phyloP scores from a whole-genome alignment of 2,797 vertebrate species.

The Cryptoblepharus egeriae region DNA sequence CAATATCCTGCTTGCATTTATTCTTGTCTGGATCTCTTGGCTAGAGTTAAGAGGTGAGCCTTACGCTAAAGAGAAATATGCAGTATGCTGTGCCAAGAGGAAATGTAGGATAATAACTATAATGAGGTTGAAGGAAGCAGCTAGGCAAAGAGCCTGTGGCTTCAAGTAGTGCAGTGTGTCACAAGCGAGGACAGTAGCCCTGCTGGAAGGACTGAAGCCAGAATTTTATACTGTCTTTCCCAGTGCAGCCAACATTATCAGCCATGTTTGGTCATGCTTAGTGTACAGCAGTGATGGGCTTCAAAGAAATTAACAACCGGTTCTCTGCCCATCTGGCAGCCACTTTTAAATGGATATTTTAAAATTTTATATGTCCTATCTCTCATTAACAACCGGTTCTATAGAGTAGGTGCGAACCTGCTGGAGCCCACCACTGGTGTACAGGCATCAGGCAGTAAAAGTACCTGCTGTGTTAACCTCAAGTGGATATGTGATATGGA shows the following conservation, averaged over 20 bases:
- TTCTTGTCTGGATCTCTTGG: constrained; percentile 41
- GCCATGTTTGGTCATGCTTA: constrained; percentile 73
- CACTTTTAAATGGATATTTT: no score
- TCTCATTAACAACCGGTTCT: no score
- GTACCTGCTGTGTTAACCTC: constrained; percentile 66
- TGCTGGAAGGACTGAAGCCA: constrained; percentile 65
- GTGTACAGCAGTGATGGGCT: no score
- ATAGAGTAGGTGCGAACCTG: no score
- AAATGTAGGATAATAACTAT: constrained; percentile 71
- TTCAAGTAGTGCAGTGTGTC: constrained; percentile 64
- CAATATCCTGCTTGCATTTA: constrained; percentile 52
- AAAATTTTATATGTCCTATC: no score
- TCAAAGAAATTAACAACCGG: no score
- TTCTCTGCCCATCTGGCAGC: no score
- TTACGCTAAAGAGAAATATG: constrained; percentile 49
- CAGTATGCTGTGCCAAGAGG: constrained; percentile 58
- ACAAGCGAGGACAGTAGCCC: constrained; percentile 66
- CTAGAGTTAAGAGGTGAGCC: constrained; percentile 56
- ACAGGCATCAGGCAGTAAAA: constrained; percentile 69
- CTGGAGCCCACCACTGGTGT: no score
- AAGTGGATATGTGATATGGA: constrained; percentile 59
- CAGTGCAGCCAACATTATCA: constrained; percentile 61
- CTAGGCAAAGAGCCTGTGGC: constrained; percentile 59
- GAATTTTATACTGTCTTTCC: constrained; percentile 74
- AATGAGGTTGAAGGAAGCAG: constrained; percentile 66